Evolutionary conservation across 2,888 invertebrate species (phyloP), one percentile per base, ranked within the genome.

Genomic region (Cyclophora albipunctata): DNA sequence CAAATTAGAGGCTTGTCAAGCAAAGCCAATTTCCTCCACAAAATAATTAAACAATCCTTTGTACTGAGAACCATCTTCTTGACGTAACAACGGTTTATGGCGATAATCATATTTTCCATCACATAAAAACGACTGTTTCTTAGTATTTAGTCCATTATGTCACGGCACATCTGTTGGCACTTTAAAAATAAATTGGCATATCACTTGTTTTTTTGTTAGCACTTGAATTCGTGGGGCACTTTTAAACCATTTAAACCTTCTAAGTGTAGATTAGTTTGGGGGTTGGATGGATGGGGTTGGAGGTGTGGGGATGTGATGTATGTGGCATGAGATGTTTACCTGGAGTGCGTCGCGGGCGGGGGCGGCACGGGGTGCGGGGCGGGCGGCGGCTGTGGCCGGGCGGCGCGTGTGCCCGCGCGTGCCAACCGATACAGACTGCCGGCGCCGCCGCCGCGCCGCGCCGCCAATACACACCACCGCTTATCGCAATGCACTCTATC

Each of bases 371-470:
- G 69, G 54, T 63, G 79, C 76, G 73, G 70, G 62, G 68, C 67
- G 69, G 70, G 62, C 55, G 64, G 76, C 70, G 73, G 52, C 64
- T 65, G 73, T 71, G 68, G 78, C 81, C 80, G 70, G 64, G 62
- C 62, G 70, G 81, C 85, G 84, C 87, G 87, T 84, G 78, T 83
- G 78, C 71, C 80, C 86, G 79, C 84, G 78, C 78, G 73, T 78
- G 81, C 81, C 81, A 78, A 73, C 84, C 78, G 82, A 78, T 62
- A 71, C 70, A 73, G 67, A 86, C 86, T 86, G 85, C 84, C 70
- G 75, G 65, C 62, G 66, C 66, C 63, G 69, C 66, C 67, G 66
- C 61, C 69, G 62, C 62, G 59, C 62, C 58, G 44, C 68, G 64
- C 68, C 69, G 71, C 65, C 73, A 20, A 20, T 2, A 20, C 20